Evolutionary conservation across 2,888 invertebrate species (phyloP), one percentile per base, ranked within the genome.

Genomic region (Trichogramma dendrolimi): DNA sequence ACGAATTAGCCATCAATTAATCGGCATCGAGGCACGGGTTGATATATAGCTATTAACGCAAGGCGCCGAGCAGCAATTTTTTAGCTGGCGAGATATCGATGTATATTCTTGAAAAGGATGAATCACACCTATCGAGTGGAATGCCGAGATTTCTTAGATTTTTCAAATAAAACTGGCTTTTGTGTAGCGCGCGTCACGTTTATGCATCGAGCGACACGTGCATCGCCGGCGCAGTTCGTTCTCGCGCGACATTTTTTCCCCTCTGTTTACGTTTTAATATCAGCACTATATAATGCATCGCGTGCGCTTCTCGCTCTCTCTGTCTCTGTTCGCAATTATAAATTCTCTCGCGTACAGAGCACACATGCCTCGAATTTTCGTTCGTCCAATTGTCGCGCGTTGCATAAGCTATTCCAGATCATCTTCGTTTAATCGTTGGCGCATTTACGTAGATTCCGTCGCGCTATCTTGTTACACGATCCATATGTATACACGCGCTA

Each of bases 151-250:
- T 59, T 27, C 27, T 27, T 49, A 60, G 8, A 60, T 60, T 60
- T 49, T 27, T 41, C 50, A 55, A 46, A 51, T 46, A 51, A 50
- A 55, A 55, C 27, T 44, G 44, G 8, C 4, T 5, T 39, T 44
- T 11, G n/a, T 27, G 10, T 11, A 14, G 48, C 53, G 53, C 11
- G 11, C 54, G 44, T 54, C 61, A 50, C 58, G 61, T 57, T 58
- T 61, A 58, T 54, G 41, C n/a, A 49, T n/a, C n/a, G 14, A 40
- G 38, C 47, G 48, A 58, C 57, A 61, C 61, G 57, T 61, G 57
- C 44, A 8, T 4, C 51, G 8, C 10, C n/a, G 11, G 6, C 4
- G 40, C 7, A 2, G 47, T 52, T 51, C 47, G 56, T 52, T 46
- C 51, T 4, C 43, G 27, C 27, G 27, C 27, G 27, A 27, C 27